Base-by-base conservation (phyloP, 2,113 vertebrate species). In the Bubo blakistoni region DNA sequence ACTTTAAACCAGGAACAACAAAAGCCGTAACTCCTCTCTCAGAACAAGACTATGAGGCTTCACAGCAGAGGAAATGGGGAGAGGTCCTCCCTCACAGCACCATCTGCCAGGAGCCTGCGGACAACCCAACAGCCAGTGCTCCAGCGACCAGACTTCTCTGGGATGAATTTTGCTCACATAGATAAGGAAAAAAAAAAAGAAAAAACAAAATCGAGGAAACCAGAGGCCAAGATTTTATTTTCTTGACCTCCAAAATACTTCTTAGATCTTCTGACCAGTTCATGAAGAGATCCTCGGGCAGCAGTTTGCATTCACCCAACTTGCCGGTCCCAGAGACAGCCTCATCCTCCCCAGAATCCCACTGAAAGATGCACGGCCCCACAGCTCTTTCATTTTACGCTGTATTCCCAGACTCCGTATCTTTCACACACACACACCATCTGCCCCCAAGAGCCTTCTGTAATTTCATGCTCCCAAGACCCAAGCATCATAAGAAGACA, bases 281-380 rank as follows among this genome's bases (percentile, higher is more conserved):
- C 34, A 22, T 21, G 29, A 58, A 38, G 22, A 46, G 38, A 34
- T 22, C 80, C 63, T 30, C 0, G 0, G 47, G 44, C 65, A 52
- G 59, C 8, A 14, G 17, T 11, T 34, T 0, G 0, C 46, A 15
- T 65, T 65, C 2, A 2, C 18, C 40, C 62, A 57, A 25, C 13
- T 10, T 21, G n/a, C 11, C 7, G 5, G 25, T 32, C 27, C 51
- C 61, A 82, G 44, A 61, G 46, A 44, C 10, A 46, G 15, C 36
- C 34, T 47, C 57, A 20, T 32, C 20, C 16, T 65, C 20, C 61
- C 55, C 22, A 61, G 46, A 26, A 27, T 6, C 46, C 54, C 44
- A 9, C 18, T 4, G 14, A 25, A 36, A 49, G 61, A 18, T 16
- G 11, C 27, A 3, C 2, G 2, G 32, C 55, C 61, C 32, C 81